These are phyloP conservation scores for Pristionchus mayeri DNA, from an alignment of 2,888 invertebrate species.

Conservation along the genomic window DNA sequence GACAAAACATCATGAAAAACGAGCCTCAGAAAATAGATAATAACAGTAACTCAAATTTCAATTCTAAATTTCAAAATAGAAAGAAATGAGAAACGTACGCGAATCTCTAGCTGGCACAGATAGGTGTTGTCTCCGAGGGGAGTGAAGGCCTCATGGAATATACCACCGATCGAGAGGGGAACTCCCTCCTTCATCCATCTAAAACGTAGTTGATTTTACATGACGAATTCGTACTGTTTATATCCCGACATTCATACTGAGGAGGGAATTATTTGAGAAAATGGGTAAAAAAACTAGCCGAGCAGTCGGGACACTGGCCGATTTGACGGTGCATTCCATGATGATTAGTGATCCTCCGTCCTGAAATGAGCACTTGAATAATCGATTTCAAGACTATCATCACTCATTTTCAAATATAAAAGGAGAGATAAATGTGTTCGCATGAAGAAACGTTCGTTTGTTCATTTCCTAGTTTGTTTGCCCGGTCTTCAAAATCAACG, in stretches of 20 bases:
- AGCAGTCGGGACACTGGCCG: conserved; percentile 88
- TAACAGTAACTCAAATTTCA: no score
- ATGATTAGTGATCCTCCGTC: conserved; percentile 89
- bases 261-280: not conserved
- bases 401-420: not conserved
- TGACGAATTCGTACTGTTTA: not conserved
- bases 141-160: conserved; percentile 73
- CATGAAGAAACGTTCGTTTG: no score
- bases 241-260: not conserved
- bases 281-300: conserved; percentile 51
- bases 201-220: not conserved
- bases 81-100: conserved; percentile 58
- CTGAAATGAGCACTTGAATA: not conserved
- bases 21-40: no score
- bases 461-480: no score
- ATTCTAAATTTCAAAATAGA: not conserved
- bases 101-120: conserved; percentile 76
- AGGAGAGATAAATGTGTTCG: no score
- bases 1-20: no score
- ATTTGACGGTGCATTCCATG: conserved; percentile 92
- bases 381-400: not conserved
- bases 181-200: conserved; percentile 75
- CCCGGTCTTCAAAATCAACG: no score
- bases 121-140: conserved; percentile 76
- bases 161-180: conserved; percentile 70